Conservation (phyloP, 2,797 vertebrate genomes). For the Halcyon badia region DNA sequence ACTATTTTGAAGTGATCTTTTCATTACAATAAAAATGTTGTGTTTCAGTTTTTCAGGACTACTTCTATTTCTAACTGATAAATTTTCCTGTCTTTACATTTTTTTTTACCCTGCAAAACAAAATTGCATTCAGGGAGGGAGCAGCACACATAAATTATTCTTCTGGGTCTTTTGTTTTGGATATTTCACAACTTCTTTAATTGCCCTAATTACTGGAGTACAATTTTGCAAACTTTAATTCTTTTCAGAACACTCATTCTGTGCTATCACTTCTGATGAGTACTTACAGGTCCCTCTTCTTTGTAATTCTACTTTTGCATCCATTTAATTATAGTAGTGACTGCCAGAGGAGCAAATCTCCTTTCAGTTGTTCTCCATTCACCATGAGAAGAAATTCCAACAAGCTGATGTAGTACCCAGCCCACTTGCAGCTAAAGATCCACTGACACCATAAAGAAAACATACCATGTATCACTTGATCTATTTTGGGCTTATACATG, state of each 20-base stretch:
- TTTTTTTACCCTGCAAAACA: neutral
- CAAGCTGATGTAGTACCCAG: neutral
- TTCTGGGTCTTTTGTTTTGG: neutral
- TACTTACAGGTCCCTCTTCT: neutral
- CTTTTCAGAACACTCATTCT: neutral
- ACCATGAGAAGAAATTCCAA: neutral
- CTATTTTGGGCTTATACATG: neutral
- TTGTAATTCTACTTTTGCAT: neutral
- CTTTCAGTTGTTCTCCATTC: neutral
- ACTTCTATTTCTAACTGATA: neutral
- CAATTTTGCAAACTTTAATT: neutral
- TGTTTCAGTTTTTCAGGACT: neutral
- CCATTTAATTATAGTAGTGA: constrained; percentile 22
- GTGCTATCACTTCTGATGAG: neutral
- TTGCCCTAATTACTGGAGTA: constrained; percentile 23
- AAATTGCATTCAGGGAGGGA: neutral
- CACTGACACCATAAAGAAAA: fast-evolving
- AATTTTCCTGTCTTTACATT: neutral
- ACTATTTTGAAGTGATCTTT: neutral
- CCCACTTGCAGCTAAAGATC: neutral
- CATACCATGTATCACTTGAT: neutral
- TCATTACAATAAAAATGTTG: neutral
- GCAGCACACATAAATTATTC: neutral
- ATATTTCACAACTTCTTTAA: constrained; percentile 29
- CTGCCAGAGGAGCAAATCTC: neutral